These are phyloP conservation scores for Trichogramma evanescens DNA, from an alignment of 2,888 invertebrate genomes.

Conservation along the genomic window DNA sequence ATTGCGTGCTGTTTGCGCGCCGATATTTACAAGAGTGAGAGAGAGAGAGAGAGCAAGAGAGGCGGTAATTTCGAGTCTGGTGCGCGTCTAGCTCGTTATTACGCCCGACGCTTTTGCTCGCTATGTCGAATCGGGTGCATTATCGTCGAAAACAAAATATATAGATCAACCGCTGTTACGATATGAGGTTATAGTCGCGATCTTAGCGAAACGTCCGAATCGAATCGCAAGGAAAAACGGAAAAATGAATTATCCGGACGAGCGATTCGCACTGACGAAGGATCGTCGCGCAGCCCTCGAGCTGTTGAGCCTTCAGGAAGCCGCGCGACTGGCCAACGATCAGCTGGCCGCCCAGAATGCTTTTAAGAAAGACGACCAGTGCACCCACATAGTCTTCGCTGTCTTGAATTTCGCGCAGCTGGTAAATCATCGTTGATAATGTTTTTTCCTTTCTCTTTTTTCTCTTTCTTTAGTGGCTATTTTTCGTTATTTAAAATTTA, in stretches of 20 bases:
- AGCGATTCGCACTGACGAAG: slow-evolving; percentile 10
- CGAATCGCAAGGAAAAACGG: not conserved
- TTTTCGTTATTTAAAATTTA: not conserved
- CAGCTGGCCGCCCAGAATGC: slow-evolving; percentile 26
- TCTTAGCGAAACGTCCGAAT: too few relatives aligned
- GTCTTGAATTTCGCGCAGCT: slow-evolving; percentile 33
- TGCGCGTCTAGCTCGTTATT: too few relatives aligned
- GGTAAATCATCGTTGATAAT: slow-evolving; percentile 29
- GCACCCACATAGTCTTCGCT: slow-evolving; percentile 36
- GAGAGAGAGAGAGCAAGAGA: too few relatives aligned
- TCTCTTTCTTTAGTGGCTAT: not conserved
- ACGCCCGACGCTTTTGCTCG: too few relatives aligned
- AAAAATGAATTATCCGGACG: not conserved
- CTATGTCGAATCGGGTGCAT: too few relatives aligned
- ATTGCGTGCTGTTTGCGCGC: too few relatives aligned
- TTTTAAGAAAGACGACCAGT: slow-evolving; percentile 32
- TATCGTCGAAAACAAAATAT: too few relatives aligned
- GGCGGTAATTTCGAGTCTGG: too few relatives aligned
- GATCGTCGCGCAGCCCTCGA: slow-evolving; percentile 22
- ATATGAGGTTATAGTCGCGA: too few relatives aligned
- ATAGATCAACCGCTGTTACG: too few relatives aligned
- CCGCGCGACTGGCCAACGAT: slow-evolving; percentile 34
- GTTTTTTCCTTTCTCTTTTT: not conserved
- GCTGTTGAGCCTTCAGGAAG: slow-evolving; percentile 30
- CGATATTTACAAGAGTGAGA: too few relatives aligned